phyloP scores from a whole-genome alignment of 2,797 vertebrate species.

The Malacoraja senta region DNA sequence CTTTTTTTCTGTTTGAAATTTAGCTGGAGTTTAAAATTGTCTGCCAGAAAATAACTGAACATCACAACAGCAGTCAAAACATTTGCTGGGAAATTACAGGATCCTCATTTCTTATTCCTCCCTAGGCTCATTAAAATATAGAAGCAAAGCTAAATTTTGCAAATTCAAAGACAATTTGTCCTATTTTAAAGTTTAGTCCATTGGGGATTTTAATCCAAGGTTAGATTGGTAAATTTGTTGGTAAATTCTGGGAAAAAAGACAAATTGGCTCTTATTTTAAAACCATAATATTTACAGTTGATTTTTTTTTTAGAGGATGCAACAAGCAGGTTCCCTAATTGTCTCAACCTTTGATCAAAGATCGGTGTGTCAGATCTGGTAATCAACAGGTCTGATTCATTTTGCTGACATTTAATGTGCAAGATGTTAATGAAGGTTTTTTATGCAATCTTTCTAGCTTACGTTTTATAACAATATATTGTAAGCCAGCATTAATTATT shows the following conservation, averaged over 20 bases:
- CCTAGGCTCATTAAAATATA: background rate
- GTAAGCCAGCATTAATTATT: background rate
- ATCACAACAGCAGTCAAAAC: too few relatives aligned
- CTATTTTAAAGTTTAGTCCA: background rate
- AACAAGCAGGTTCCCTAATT: too few relatives aligned
- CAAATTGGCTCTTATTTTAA: background rate
- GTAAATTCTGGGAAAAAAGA: background rate
- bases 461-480: background rate
- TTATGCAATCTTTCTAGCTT: background rate
- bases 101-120: background rate
- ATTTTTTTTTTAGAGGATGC: too few relatives aligned
- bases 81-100: background rate
- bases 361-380: background rate
- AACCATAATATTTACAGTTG: background rate
- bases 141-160: background rate
- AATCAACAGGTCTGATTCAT: background rate
- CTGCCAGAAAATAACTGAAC: too few relatives aligned
- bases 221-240: background rate
- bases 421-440: background rate
- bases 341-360: background rate
- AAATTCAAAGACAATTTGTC: background rate
- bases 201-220: background rate
- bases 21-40: too few relatives aligned
- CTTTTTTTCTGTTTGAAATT: too few relatives aligned
- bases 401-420: background rate